Evolutionary conservation across 92 coral and sea anemone species (phyloP), one percentile per base, ranked within the genome.

Genomic region (Porites lobata): DNA sequence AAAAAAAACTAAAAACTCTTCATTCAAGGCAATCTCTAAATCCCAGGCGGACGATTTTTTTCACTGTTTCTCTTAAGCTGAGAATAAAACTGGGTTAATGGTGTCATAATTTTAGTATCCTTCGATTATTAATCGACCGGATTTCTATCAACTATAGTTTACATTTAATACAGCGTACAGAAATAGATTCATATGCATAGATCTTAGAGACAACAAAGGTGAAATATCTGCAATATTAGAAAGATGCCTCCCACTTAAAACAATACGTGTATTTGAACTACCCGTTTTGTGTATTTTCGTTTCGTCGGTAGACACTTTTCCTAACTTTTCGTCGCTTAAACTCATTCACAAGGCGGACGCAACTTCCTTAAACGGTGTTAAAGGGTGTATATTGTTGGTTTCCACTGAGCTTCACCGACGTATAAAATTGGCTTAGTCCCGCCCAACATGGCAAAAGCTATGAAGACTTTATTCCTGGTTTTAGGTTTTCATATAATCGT

Each of bases 91-190:
- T 4, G 54, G 2, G 18, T 50, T 20, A 24, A 68, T 8, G 73
- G 12, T 53, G 1, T 20, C 11, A 5, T 32, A 65, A 65, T 80
- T 66, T 80, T 74, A 62, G 84, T n/a, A 43, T 63, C 56, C 15
- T 2, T 58, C 13, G 51, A 9, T 50, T 65, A 9, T 69, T 58
- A 57, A 69, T 26, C 11, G 43, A 82, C 58, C n/a, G 6, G 2
- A 4, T 32, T 10, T 63, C 20, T n/a, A 29, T 32, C 9, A 0
- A 29, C 4, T 38, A 8, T 13, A 13, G 61, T 69, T 69, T 81
- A 68, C 75, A 51, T 29, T 82, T 82, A 43, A 82, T 18, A 20
- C 86, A n/a, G n/a, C 9, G 20, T 11, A 32, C 69, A 32, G 53
- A 17, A 18, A 82, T 69, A 32, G 32, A 19, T 53, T 53, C n/a